Evolutionary conservation across 2,113 vertebrate genomes (phyloP).

Genomic region (Chamaetylas fuelleborni): DNA sequence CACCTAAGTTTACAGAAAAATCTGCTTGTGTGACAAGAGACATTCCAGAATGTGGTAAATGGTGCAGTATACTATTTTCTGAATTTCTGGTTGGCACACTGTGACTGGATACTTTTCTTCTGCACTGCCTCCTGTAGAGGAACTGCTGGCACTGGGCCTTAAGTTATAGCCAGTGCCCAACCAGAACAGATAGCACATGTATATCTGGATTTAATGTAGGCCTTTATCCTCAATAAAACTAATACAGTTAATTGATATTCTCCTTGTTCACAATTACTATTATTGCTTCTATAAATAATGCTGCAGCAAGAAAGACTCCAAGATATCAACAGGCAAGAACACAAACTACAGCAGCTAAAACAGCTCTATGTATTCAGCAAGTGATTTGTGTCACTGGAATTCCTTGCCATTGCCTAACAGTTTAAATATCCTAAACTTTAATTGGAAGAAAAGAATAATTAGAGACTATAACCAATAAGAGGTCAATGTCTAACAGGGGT

Average conservation of each 20-base stretch:
- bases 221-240: not conserved
- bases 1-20: not conserved
- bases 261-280: not conserved
- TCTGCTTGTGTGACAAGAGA: not conserved
- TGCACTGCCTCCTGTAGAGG: not conserved
- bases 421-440: not conserved
- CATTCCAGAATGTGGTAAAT: not conserved
- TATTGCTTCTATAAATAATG: not conserved
- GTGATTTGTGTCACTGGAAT: not conserved
- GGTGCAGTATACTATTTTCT: not conserved
- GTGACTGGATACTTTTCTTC: not conserved
- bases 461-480: not conserved
- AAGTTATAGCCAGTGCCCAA: not conserved
- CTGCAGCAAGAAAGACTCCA: not conserved
- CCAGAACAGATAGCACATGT: not conserved
- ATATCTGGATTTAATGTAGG: not conserved
- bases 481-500: not conserved
- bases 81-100: not conserved
- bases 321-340: not conserved
- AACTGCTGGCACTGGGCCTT: not conserved
- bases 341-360: not conserved
- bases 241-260: not conserved
- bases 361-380: not conserved
- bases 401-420: not conserved
- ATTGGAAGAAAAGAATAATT: not conserved